A percentile compares a stretch with the other conserved stretches of the same genome.
These are phyloP conservation scores for Cotesia congregata DNA, from an alignment of 2,888 invertebrate species.

Conservation along the genomic window DNA sequence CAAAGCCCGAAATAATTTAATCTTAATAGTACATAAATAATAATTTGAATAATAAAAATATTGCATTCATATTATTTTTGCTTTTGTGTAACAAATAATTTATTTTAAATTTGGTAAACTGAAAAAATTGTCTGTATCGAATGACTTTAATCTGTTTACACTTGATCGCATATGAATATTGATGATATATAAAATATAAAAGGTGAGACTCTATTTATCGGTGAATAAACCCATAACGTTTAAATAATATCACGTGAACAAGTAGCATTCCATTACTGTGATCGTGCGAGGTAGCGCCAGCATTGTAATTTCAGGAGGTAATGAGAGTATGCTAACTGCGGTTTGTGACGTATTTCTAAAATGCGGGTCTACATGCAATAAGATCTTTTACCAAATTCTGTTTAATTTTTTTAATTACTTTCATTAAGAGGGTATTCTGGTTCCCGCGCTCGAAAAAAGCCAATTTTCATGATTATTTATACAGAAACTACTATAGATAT, in stretches of 20 bases:
- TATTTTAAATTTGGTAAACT: not conserved
- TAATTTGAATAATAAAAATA: too few species aligned
- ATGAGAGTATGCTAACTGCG: constrained; percentile 12
- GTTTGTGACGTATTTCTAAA: constrained; percentile 21
- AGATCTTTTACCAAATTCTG: not conserved
- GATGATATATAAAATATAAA: not conserved
- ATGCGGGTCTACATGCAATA: constrained; percentile 22
- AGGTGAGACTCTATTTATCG: not conserved
- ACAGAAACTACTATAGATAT: too few species aligned
- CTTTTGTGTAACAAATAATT: not conserved
- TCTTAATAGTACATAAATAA: too few species aligned
- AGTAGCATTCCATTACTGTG: constrained; percentile 2
- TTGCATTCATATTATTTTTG: too few species aligned
- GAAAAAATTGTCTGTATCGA: too few species aligned
- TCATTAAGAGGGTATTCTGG: not conserved
- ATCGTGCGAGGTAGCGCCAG: constrained; percentile 26
- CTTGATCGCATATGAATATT: not conserved
- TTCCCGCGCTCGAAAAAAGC: too few species aligned
- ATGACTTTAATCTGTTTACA: too few species aligned
- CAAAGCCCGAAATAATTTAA: not conserved
- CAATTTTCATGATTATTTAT: too few species aligned
- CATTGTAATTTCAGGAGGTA: constrained; percentile 27
- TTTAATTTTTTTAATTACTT: not conserved
- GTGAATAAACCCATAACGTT: not conserved
- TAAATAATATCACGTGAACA: constrained; percentile 19